Conservation (phyloP, 2,113 vertebrate species). For the Blennius ocellaris region DNA sequence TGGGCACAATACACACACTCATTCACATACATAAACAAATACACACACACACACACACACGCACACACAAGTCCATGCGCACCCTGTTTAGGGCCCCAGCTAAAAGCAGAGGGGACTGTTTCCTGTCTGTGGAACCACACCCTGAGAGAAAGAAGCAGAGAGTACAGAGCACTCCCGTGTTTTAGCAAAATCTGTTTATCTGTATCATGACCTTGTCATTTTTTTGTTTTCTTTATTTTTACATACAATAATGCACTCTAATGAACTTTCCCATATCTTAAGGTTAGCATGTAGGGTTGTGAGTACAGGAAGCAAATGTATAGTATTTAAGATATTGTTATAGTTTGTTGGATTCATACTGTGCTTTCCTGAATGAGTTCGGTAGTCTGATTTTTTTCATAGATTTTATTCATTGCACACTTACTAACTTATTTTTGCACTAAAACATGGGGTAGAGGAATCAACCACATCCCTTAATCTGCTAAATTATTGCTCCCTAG, state of each 20-base stretch:
- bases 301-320: not conserved
- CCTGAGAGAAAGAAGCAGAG: slow-evolving; percentile 57
- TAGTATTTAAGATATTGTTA: no score
- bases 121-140: slow-evolving; percentile 77
- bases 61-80: slow-evolving; percentile 30
- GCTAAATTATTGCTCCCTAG: no score
- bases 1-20: slow-evolving; percentile 46
- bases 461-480: no score
- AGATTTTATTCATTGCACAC: no score
- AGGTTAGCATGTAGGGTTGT: not conserved
- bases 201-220: slow-evolving; percentile 30
- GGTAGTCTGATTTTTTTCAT: no score
- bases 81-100: slow-evolving; percentile 65
- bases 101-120: slow-evolving; percentile 78
- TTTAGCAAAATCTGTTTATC: slow-evolving; percentile 63
- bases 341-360: no score
- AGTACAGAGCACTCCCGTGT: slow-evolving; percentile 43
- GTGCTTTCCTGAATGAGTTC: no score
- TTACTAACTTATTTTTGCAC: no score
- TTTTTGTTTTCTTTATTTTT: slow-evolving; percentile 32
- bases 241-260: slow-evolving; percentile 2
- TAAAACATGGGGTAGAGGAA: no score
- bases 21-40: not conserved
- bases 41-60: slow-evolving; percentile 31
- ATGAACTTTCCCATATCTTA: not conserved